Percentiles rank a stretch among this genome's conserved stretches.
phyloP scores from a whole-genome alignment of 2,797 vertebrate species.

The Enteromius paludinosus region DNA sequence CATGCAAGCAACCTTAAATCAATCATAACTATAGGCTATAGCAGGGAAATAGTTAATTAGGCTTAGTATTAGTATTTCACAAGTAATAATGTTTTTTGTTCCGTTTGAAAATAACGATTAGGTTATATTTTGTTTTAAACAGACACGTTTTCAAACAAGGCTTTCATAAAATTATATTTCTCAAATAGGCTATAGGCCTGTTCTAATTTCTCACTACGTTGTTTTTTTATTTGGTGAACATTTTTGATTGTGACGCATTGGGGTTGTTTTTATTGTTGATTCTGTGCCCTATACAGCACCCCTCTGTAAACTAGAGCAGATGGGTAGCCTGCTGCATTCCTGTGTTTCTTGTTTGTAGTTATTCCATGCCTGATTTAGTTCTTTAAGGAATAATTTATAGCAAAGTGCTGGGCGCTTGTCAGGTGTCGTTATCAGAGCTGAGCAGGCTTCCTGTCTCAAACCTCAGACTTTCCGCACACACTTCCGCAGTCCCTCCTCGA shows the following conservation, averaged over 20 bases:
- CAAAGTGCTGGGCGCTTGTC: slow-evolving; percentile 74
- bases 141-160: not conserved
- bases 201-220: not conserved
- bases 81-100: too few relatives aligned
- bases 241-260: not conserved
- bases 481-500: slow-evolving; percentile 74
- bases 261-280: not conserved
- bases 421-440: slow-evolving; percentile 85
- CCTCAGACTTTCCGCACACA: slow-evolving; percentile 84
- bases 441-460: slow-evolving; percentile 85
- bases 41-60: not conserved
- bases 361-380: slow-evolving; percentile 60
- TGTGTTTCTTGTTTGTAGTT: slow-evolving; percentile 38
- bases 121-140: not conserved
- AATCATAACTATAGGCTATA: not conserved
- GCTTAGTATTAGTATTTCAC: not conserved
- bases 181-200: not conserved
- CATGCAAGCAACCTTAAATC: not conserved
- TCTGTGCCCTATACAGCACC: not conserved
- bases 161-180: not conserved
- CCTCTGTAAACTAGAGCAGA: not conserved
- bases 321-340: slow-evolving; percentile 10
- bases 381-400: slow-evolving; percentile 81
- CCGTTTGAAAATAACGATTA: too few relatives aligned
- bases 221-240: not conserved